Percentiles rank a stretch among this genome's conserved stretches.
These are phyloP conservation scores for Xestia rhomboidea DNA, from an alignment of 2,888 invertebrate genomes.

Conservation along the genomic window DNA sequence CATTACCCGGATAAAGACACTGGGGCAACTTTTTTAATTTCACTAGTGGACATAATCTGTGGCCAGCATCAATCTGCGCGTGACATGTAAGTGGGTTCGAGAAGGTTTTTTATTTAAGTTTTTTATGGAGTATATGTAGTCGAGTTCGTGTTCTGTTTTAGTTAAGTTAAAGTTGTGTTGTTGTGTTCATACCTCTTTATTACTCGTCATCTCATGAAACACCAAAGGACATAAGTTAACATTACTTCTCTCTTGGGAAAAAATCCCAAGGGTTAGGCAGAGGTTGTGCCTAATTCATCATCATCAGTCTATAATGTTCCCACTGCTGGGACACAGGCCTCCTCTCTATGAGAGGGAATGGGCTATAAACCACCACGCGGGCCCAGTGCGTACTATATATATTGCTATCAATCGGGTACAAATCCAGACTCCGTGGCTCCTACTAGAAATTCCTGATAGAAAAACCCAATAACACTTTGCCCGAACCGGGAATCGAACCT, in stretches of 20 bases:
- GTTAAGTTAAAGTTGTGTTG: not conserved
- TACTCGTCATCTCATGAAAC: no score
- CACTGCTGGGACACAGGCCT: no score
- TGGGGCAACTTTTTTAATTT: conserved; percentile 70
- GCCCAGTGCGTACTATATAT: no score
- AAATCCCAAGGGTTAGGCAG: no score
- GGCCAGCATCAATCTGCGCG: conserved; percentile 65
- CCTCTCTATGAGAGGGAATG: no score
- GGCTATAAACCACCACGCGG: no score
- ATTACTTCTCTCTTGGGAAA: no score
- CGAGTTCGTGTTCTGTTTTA: conserved; percentile 18
- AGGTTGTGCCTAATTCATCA: no score
- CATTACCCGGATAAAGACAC: conserved; percentile 56
- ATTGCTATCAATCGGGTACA: not conserved
- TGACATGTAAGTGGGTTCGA: conserved; percentile 21
- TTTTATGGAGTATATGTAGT: not conserved
- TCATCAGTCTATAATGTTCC: no score
- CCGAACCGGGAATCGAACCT: not conserved
- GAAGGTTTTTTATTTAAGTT: conserved; percentile 36
- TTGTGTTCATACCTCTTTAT: no score
- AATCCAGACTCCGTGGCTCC: not conserved
- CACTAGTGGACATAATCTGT: conserved; percentile 69
- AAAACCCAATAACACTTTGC: not conserved
- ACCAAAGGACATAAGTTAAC: no score
- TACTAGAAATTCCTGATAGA: not conserved